Base-by-base conservation (phyloP, 2,888 invertebrate genomes). In the Drosophila barbarae region DNA sequence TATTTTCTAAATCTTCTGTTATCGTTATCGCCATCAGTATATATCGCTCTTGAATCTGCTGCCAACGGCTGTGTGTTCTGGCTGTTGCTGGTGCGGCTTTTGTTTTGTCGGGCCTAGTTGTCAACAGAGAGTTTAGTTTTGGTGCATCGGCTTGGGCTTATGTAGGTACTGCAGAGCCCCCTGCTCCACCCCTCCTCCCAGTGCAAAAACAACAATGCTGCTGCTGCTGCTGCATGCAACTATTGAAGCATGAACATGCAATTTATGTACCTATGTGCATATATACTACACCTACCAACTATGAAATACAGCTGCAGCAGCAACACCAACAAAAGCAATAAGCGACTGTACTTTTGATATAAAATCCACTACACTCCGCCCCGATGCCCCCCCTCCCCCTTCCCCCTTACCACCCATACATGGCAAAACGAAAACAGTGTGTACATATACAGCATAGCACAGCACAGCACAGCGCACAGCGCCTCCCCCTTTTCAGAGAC, bases 201-300 rank as follows among this genome's bases (percentile, higher is more conserved):
- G 13, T 46, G 30, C 39, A 38, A 38, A 42, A 55, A 44, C 57
- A 63, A 63, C 55, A 56, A 56, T 71, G 71, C 59, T 44, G 28
- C 28, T 69, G 69, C 50, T 55, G 50, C 52, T 47, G 66, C 68
- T 80, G 71, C 78, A 76, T 80, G 81, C 81, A 81, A 77, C 81
- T 84, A 80, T 80, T 80, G 81, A 80, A 71, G 80, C 80, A 80
- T 80, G 84, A 81, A 83, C 84, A 83, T 77, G 77, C 79, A 83
- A 80, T 83, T 83, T 80, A 80, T 80, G 75, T 79, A 72, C 64
- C 54, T 49, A 60, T 63, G 59, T 42, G 65, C 47, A 71, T 23
- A 60, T 26, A 58, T 39, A 50, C 18, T 30, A 52, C 65, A 52
- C 50, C 42, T 46, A 69, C 39, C 49, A 76, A 76, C 77, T 78